A percentile compares a stretch with the other conserved stretches of the same genome.
These are phyloP conservation scores for Oryctes rhinoceros DNA, from an alignment of 1,140 invertebrate genomes.

Conservation along the genomic window DNA sequence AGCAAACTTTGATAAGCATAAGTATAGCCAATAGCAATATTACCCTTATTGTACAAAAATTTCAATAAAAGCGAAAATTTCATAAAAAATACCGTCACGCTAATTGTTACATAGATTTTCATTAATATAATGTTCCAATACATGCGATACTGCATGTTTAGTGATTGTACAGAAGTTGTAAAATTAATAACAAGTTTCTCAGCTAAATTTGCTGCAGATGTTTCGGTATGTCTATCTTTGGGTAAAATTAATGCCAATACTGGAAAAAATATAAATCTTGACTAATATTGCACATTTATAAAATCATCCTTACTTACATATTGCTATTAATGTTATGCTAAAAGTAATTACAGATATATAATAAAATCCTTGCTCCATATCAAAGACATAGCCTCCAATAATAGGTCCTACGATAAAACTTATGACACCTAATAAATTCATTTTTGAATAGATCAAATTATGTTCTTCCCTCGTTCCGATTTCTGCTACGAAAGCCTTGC, in stretches of 20 bases:
- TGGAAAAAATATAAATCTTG: constrained; percentile 20
- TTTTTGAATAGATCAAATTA: constrained; percentile 13
- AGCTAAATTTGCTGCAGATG: not conserved
- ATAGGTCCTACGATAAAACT: constrained; percentile 40
- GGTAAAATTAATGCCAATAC: constrained; percentile 36
- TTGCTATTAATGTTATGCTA: not conserved
- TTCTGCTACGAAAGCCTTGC: constrained; percentile 37
- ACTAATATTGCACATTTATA: not conserved
- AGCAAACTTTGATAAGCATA: constrained; percentile 38
- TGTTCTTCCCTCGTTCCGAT: constrained; percentile 1
- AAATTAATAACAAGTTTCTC: not conserved
- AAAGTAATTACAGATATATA: constrained; percentile 23
- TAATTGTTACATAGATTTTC: constrained; percentile 8
- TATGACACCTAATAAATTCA: constrained; percentile 12
- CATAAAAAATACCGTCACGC: constrained; percentile 39
- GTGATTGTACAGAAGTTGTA: not conserved
- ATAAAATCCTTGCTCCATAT: constrained; percentile 37
- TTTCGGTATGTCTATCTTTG: not conserved
- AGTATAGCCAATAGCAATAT: constrained; percentile 9
- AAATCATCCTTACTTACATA: constrained; percentile 1
- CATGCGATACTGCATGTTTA: not conserved
- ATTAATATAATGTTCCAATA: constrained; percentile 34
- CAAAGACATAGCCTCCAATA: constrained; percentile 24
- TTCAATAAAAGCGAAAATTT: constrained; percentile 36
- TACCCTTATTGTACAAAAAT: not conserved